Base-by-base conservation (phyloP, 2,113 vertebrate species). In the Halichoeres trimaculatus region DNA sequence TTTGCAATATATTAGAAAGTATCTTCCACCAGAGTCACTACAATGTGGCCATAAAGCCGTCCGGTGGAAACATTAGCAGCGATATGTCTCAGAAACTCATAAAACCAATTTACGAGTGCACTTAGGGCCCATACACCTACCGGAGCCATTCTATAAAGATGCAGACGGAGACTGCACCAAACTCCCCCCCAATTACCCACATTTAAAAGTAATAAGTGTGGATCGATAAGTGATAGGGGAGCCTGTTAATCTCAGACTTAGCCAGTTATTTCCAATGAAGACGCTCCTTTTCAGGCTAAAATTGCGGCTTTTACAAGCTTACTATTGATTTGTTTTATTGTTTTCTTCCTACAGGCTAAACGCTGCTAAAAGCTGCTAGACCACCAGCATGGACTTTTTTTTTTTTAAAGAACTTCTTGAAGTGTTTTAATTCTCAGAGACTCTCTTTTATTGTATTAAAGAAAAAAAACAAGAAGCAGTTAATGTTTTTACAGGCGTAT, bases 91-190 rank as follows among this genome's bases (percentile, higher is more conserved):
- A 90, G 88, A 92, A 93, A 92, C 71, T 90, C 91, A 93, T 93
- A 92, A 93, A 94, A 76, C 74, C 76, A 88, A 93, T 94, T 94
- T 94, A 94, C 84, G 92, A 91, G 90, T 81, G 87, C 91, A 93
- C 91, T 92, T 92, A 93, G 87, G 86, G 81, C 67, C 89, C 73
- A 36, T 83, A 77, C 89, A 88, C 92, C 90, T 92, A 91, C 86
- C 80, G 80, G 88, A 92, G 89, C 92, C 84, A 41, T 87, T 76
- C 88, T 88, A 79, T 88, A 90, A 90, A 91, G 87, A 90, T 90
- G 88, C 85, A 91, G 85, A 88, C 90, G 76, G 84, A 90, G 90
- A 93, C 89, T 89, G 88, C 73, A 84, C 81, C 82, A 84, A 93
- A 89, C 84, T 48, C 83, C 17, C 51, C 70, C 78, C 78, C 81